These are phyloP conservation scores for Dromaius novaehollandiae DNA, from an alignment of 2,113 vertebrate species.

Conservation along the genomic window DNA sequence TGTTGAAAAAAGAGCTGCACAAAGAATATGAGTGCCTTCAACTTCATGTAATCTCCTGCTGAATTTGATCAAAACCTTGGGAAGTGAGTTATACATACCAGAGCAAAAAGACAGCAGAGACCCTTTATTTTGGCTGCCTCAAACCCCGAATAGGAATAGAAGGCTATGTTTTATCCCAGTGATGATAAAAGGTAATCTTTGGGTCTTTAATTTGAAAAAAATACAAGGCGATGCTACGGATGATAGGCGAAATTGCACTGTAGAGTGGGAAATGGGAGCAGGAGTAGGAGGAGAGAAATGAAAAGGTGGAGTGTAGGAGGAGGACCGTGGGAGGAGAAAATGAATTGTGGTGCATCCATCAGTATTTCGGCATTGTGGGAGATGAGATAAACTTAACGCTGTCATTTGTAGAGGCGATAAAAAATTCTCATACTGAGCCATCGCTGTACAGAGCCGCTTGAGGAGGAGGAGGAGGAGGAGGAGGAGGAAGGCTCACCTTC, in stretches of 20 bases:
- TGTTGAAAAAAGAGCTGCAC: not conserved
- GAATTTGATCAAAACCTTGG: conserved; percentile 51
- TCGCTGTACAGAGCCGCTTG: not conserved
- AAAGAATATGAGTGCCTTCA: not conserved
- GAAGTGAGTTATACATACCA: conserved; percentile 9
- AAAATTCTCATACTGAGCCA: not conserved
- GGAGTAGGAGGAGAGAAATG: conserved; percentile 64
- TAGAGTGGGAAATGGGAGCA: conserved; percentile 54
- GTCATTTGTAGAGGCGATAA: conserved; percentile 26
- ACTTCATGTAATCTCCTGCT: not conserved
- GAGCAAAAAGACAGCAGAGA: conserved; percentile 37
- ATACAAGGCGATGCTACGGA: not conserved
- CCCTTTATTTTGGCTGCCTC: conserved; percentile 59
- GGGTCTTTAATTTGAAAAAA: conserved; percentile 15
- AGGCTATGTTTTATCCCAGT: not conserved
- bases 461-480: not conserved
- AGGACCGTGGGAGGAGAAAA: conserved; percentile 61
- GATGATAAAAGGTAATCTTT: conserved; percentile 55
- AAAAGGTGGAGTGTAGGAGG: conserved; percentile 69
- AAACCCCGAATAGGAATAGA: conserved; percentile 13
- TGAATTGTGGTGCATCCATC: conserved; percentile 62
- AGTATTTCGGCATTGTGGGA: conserved; percentile 50
- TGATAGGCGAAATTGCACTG: conserved; percentile 37
- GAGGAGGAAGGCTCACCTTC: not conserved
- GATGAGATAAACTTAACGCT: conserved; percentile 56